Evolutionary conservation across 2,888 invertebrate genomes (phyloP), one percentile per base, ranked within the genome.

Genomic region (Acronicta leporina): DNA sequence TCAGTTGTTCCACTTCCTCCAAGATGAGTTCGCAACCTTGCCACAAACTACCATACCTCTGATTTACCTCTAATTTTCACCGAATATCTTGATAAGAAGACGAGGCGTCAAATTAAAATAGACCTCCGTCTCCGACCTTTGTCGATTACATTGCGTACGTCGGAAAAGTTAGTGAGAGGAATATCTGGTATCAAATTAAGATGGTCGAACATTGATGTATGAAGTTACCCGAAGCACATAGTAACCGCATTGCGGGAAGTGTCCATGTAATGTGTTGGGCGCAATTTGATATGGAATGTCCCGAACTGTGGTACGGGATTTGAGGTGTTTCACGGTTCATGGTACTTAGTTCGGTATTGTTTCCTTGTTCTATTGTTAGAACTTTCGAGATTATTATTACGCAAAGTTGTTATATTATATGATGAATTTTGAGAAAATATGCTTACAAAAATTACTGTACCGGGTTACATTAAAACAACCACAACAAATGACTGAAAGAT

Each of bases 21-120:
- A n/a, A 51, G 42, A n/a, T 15, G 33, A 27, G 16, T 44, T 33
- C 20, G 38, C 16, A 38, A 35, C 52, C 44, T 35, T 16, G 25
- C 75, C 65, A 73, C 78, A 79, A 81, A 79, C 73, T 77, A 74
- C n/a, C n/a, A n/a, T n/a, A n/a, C 69, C 80, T 77, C 77, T 63
- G 77, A 82, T 86, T 82, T 65, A 76, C 77, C 78, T 81, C 73
- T 80, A 84, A 86, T 85, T 83, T 82, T 78, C 69, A 81, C 65
- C 73, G 74, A 82, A 83, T 79, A 72, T 68, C 79, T 80, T 82
- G 80, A 79, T 83, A 81, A 74, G 80, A 72, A 75, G 64, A 56
- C 59, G 63, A 73, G 60, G 63, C 67, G 63, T 63, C 86, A 72
- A 77, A 45, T n/a, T 45, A 27, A 30, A 38, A 35, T 5, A 41